Evolutionary conservation across 2,888 invertebrate species (phyloP).

Genomic region (Zaprionus lineosus): DNA sequence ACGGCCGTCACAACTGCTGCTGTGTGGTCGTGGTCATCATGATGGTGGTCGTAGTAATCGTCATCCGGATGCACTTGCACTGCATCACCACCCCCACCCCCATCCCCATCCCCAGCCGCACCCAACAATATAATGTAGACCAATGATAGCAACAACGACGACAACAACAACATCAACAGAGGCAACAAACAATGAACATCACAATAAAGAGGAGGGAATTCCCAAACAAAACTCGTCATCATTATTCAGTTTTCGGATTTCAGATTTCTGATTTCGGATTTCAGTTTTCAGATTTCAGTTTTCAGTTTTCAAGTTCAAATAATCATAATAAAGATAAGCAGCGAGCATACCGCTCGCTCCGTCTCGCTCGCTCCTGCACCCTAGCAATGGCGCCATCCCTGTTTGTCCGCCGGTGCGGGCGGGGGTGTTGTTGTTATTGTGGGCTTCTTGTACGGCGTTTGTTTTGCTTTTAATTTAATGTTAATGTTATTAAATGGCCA

Average conservation of each 20-base stretch:
- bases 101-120: too few species aligned
- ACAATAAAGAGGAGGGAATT: conserved; percentile 72
- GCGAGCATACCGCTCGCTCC: conserved; percentile 16
- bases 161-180: too few species aligned
- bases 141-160: too few species aligned
- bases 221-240: conserved; percentile 79
- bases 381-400: conserved; percentile 10
- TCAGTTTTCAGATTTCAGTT: too few species aligned
- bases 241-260: too few species aligned
- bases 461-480: conserved; percentile 79
- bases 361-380: conserved; percentile 7
- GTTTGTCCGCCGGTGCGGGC: too few species aligned
- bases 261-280: too few species aligned
- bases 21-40: conserved; percentile 20
- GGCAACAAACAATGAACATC: conserved; percentile 28
- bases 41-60: too few species aligned
- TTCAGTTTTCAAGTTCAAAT: conserved; percentile 77
- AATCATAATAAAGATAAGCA: conserved; percentile 76
- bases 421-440: conserved; percentile 17
- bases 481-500: conserved; percentile 80
- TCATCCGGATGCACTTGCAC: too few species aligned
- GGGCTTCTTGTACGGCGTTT: conserved; percentile 63
- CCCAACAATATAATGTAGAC: too few species aligned
- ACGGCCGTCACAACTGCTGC: background rate
- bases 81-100: too few species aligned